phyloP scores from a whole-genome alignment of 1,140 invertebrate genomes.

The Drosophila burlai region DNA sequence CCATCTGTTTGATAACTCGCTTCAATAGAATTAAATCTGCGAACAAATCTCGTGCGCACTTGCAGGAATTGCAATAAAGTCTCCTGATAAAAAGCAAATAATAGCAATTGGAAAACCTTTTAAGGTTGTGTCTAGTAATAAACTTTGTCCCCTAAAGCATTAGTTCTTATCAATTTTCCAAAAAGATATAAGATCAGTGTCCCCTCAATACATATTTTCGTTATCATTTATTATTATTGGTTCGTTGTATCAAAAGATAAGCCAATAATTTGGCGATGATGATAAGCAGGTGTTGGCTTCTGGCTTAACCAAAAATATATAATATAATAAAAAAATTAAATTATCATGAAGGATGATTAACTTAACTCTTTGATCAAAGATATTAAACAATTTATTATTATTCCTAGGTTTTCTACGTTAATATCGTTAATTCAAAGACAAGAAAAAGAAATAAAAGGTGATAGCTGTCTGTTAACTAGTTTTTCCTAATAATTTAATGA shows the following conservation, averaged over 20 bases:
- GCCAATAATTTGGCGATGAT: constrained; percentile 1
- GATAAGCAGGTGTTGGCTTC: background rate
- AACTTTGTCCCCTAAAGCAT: background rate
- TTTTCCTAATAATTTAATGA: too few relatives aligned
- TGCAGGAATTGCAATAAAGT: background rate
- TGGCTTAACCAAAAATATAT: background rate
- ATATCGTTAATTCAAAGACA: too few relatives aligned
- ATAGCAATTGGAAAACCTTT: background rate
- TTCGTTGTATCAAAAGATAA: constrained; percentile 3
- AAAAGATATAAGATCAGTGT: background rate
- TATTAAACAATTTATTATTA: too few relatives aligned
- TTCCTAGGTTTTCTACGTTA: too few relatives aligned
- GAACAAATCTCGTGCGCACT: constrained; percentile 5
- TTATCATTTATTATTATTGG: constrained; percentile 10
- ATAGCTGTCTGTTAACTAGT: too few relatives aligned
- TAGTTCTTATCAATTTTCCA: background rate
- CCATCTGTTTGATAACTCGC: constrained; percentile 23
- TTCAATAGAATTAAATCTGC: constrained; percentile 16
- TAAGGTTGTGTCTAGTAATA: background rate
- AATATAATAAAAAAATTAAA: background rate
- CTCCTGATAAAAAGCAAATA: background rate
- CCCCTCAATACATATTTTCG: background rate
- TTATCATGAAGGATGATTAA: background rate
- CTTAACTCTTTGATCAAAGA: too few relatives aligned
- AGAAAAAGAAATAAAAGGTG: too few relatives aligned